phyloP scores from a whole-genome alignment of 1,140 invertebrate genomes.

The Diachasma alloeum region DNA sequence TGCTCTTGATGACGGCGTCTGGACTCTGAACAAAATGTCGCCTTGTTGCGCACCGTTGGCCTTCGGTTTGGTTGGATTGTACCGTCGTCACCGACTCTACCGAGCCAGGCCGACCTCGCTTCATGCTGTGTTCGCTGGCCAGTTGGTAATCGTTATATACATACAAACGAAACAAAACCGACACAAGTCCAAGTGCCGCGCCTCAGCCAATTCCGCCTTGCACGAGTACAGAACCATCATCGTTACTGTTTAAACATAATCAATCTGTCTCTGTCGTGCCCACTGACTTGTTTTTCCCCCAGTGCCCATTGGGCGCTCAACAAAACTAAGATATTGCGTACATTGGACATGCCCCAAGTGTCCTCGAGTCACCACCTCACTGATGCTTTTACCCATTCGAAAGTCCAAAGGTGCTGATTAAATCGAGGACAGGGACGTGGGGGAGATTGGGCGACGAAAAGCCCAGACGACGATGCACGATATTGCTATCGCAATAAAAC shows the following conservation, averaged over 20 bases:
- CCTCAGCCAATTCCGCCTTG: conserved; percentile 6
- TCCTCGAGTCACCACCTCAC: background rate
- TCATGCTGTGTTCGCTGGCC: background rate
- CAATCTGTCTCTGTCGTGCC: background rate
- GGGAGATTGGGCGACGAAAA: background rate
- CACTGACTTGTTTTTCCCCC: background rate
- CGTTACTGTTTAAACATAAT: background rate
- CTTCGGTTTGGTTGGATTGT: background rate
- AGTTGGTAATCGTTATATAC: conserved; percentile 8
- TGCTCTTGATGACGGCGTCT: background rate
- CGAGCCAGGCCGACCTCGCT: background rate
- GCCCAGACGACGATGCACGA: no score
- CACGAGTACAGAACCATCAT: background rate
- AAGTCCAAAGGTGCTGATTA: conserved; percentile 7
- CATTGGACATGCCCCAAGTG: conserved; percentile 7
- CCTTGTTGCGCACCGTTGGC: background rate
- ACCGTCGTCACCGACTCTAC: background rate
- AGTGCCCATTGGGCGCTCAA: background rate
- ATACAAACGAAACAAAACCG: background rate
- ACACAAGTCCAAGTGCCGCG: conserved; percentile 10
- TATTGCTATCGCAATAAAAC: no score
- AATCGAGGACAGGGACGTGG: conserved; percentile 4
- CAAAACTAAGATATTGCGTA: background rate
- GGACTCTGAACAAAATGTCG: background rate
- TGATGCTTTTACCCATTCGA: conserved; percentile 9